Evolutionary conservation across 2,888 invertebrate genomes (phyloP), one percentile per base, ranked within the genome.

Genomic region (Drosophila acutilabella): DNA sequence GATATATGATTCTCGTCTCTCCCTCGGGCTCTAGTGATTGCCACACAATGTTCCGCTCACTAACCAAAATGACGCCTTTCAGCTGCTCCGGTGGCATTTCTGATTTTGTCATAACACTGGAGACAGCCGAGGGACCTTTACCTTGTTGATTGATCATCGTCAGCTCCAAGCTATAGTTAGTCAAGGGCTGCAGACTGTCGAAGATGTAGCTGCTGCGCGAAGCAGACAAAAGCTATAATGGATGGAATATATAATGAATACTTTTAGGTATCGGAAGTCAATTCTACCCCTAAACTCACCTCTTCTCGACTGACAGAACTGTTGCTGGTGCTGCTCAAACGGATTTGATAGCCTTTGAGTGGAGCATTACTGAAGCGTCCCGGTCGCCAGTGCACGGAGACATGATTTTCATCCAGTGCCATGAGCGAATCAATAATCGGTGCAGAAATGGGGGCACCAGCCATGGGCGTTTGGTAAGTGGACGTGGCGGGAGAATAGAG

Each of bases 361-460:
- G 97, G 97, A 75, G 97, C 98, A 92, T 97, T 97, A 56, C 96
- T 96, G 90, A 96, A 97, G 58, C 95, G 94, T 14, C 98, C 98
- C 14, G 97, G 96, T 91, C 95, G 95, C 98, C 98, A 98, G 83
- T 96, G 96, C 68, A 98, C 95, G 74, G 97, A 96, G 71, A 98
- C 95, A 80, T 97, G 95, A 80, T 95, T 95, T 54, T 96, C 94
- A 92, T 98, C 97, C 60, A 97, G 94, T 4, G 97, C 95, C 62
- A 96, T 95, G 18, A 96, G 95, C 78, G 95, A 94, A 78, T 96
- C 94, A 74, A 96, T 95, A 69, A 94, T 93, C 6, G 97, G 96
- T 23, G 96, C 94, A 0, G 96, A 98, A 77, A 95, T 93, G 13
- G 97, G 97, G 53, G 94, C 93, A 38, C 96, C 97, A 64, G 94